Percentiles rank a stretch among this genome's conserved stretches.
Conservation (phyloP, 2,113 vertebrate genomes). For the Pristiophorus japonicus region DNA sequence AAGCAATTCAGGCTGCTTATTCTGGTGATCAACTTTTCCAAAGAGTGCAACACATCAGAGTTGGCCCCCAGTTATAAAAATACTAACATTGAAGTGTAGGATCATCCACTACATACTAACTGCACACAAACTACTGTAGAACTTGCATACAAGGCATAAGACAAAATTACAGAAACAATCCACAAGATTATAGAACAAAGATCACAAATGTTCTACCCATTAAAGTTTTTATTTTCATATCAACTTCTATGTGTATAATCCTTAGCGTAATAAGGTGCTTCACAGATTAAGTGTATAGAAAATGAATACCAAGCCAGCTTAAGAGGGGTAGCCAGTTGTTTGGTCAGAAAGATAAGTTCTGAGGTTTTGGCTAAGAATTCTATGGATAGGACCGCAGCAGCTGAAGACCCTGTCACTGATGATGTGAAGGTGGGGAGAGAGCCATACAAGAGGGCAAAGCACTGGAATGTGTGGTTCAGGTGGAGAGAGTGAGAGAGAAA, state of each 20-base stretch:
- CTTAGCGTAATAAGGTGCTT: neutral
- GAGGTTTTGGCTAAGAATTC: neutral
- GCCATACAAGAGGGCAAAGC: neutral
- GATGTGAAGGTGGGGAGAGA: neutral
- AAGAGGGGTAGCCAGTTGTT: neutral
- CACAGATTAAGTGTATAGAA: neutral
- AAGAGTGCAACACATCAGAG: neutral
- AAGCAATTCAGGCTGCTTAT: neutral
- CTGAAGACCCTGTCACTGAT: neutral
- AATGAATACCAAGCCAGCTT: neutral
- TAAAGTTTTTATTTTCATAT: neutral
- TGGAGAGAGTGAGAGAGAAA: neutral
- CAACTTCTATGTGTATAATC: neutral
- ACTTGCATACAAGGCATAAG: neutral
- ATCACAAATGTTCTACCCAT: neutral
- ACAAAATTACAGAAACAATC: neutral
- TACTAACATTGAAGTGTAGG: neutral
- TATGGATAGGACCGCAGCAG: neutral
- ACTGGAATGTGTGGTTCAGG: neutral
- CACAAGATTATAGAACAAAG: neutral
- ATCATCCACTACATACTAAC: neutral
- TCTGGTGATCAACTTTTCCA: neutral
- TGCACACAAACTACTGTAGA: neutral
- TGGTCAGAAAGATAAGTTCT: neutral
- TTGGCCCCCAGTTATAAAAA: neutral